Percentiles rank a stretch among this genome's conserved stretches.
phyloP scores from a whole-genome alignment of 2,797 vertebrate species.

The Myoxocephalus aenaeus region DNA sequence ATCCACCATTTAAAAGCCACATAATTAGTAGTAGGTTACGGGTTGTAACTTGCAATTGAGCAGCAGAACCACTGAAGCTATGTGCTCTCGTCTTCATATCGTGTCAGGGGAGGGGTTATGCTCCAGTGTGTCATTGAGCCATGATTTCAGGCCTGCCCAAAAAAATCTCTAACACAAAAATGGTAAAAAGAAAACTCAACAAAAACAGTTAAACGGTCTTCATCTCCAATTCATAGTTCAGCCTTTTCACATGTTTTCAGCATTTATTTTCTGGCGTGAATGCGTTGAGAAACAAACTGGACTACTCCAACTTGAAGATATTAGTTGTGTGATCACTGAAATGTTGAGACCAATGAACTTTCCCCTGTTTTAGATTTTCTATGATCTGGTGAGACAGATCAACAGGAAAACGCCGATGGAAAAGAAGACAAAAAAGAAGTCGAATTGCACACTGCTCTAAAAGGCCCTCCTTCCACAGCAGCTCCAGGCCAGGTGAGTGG shows the following conservation, averaged over 20 bases:
- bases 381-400: slow-evolving; percentile 99
- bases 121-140: no score
- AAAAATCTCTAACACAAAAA: no score
- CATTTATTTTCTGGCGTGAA: no score
- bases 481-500: slow-evolving; percentile 95
- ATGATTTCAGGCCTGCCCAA: no score
- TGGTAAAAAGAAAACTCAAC: no score
- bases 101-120: no score
- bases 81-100: no score
- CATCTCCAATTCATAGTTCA: background rate
- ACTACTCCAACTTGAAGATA: background rate
- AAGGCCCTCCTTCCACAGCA: slow-evolving; percentile 80
- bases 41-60: background rate
- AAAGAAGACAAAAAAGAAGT: slow-evolving; percentile 99
- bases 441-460: slow-evolving; percentile 96
- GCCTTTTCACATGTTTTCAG: no score
- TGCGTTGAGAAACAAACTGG: background rate
- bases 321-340: background rate
- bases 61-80: no score
- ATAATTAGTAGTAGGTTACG: no score
- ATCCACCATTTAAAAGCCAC: no score
- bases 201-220: background rate
- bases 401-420: slow-evolving; percentile 99
- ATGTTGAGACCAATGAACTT: background rate
- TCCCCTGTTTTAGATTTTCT: slow-evolving; percentile 91